Conservation (phyloP, 2,888 invertebrate species). For the Habroteleia sp. region DNA sequence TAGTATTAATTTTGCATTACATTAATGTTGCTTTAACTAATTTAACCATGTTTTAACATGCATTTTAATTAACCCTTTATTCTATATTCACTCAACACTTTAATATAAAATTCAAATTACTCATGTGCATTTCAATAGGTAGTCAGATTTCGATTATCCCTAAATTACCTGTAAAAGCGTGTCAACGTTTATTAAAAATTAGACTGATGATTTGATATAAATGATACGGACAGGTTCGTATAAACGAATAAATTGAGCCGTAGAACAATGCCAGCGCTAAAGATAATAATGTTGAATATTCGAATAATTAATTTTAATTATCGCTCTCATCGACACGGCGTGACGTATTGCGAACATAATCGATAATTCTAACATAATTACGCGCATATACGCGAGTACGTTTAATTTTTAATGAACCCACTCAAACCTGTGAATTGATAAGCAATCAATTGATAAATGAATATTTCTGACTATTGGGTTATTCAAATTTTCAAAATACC, state of each 20-base stretch:
- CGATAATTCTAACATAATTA: constrained; percentile 24
- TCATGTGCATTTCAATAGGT: too few species aligned
- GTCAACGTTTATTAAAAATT: too few species aligned
- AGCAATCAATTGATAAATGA: not conserved
- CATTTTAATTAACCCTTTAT: too few species aligned
- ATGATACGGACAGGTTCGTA: not conserved
- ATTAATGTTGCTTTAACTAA: too few species aligned
- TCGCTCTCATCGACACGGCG: not conserved
- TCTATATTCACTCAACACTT: too few species aligned
- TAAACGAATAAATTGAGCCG: not conserved
- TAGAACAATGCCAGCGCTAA: not conserved
- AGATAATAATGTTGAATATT: not conserved
- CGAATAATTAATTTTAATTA: constrained; percentile 34
- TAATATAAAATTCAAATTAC: too few species aligned
- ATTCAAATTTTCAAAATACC: too few species aligned
- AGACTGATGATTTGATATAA: not conserved
- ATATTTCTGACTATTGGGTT: too few species aligned
- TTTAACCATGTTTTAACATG: too few species aligned
- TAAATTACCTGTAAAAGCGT: too few species aligned
- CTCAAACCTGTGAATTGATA: not conserved
- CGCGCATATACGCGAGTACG: not conserved
- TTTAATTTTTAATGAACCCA: not conserved
- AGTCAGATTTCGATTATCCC: too few species aligned
- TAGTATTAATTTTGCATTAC: too few species aligned
- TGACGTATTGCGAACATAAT: constrained; percentile 14